Evolutionary conservation across 2,113 vertebrate genomes (phyloP).

Genomic region (Equus przewalskii): DNA sequence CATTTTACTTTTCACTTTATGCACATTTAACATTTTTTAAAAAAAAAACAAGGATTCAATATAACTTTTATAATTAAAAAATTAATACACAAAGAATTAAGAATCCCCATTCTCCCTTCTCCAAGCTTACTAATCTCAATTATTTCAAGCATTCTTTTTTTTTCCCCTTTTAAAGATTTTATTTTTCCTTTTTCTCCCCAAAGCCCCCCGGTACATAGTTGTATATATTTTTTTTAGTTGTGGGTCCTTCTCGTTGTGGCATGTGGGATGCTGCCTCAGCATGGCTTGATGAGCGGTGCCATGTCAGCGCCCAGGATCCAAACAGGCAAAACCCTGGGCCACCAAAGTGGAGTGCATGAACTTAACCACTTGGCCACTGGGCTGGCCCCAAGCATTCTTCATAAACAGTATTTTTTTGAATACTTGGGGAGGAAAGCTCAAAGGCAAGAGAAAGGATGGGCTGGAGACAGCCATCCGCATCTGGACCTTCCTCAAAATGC

Average conservation of each 20-base stretch:
- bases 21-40: neutral
- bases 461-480: neutral
- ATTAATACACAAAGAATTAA: neutral
- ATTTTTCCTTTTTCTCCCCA: no score
- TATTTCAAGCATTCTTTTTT: neutral
- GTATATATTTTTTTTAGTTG: no score
- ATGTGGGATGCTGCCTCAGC: no score
- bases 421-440: constrained; percentile 27
- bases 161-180: no score
- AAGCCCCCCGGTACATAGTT: no score
- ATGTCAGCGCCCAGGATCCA: no score
- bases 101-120: neutral
- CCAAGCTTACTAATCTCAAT: neutral
- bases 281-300: no score
- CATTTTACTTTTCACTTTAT: constrained; percentile 15
- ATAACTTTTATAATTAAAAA: constrained; percentile 29
- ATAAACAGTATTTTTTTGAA: neutral
- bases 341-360: no score
- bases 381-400: neutral
- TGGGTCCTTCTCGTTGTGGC: no score
- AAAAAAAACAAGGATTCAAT: neutral
- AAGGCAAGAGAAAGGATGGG: neutral
- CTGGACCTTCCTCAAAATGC: neutral
- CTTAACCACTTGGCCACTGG: no score
- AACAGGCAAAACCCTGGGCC: no score